Percentiles rank a stretch among this genome's conserved stretches.
phyloP scores from a whole-genome alignment of 2,888 invertebrate genomes.

The Drosophila anomelani region DNA sequence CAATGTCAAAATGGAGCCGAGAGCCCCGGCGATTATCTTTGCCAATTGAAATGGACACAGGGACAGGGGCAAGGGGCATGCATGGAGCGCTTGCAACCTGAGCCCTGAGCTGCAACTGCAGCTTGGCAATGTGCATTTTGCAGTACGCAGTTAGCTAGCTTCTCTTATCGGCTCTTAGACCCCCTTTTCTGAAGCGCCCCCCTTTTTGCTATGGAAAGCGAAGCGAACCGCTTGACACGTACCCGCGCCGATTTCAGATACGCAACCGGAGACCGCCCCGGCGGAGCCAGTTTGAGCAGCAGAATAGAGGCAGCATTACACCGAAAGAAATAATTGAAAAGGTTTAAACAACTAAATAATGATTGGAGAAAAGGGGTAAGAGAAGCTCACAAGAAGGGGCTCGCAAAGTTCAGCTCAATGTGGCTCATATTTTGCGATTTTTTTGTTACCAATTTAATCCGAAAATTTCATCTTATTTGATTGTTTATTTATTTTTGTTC shows the following conservation, averaged over 20 bases:
- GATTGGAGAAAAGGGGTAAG: no score
- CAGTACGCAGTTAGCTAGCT: slow-evolving; percentile 42
- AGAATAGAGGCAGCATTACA: slow-evolving; percentile 21
- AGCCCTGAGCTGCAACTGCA: slow-evolving; percentile 51
- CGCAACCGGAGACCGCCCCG: slow-evolving; percentile 5
- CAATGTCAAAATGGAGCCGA: slow-evolving; percentile 75
- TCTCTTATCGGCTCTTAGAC: slow-evolving; percentile 35
- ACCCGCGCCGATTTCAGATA: slow-evolving; percentile 52
- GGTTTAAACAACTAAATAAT: not conserved
- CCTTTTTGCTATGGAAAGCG: slow-evolving; percentile 13
- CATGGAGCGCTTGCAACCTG: slow-evolving; percentile 59
- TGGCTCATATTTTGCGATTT: not conserved
- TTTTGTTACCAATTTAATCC: not conserved
- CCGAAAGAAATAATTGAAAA: not conserved
- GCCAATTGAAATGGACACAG: slow-evolving; percentile 46
- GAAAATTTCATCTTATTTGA: not conserved
- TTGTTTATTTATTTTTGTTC: no score
- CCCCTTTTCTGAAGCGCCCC: slow-evolving; percentile 20
- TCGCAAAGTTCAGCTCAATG: not conserved
- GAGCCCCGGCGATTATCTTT: slow-evolving; percentile 71
- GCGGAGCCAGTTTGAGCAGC: slow-evolving; percentile 19
- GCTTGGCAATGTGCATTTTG: slow-evolving; percentile 17
- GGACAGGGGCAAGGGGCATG: slow-evolving; percentile 20
- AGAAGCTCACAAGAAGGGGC: not conserved
- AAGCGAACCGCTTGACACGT: slow-evolving; percentile 62